Evolutionary conservation across 2,113 vertebrate species (phyloP).

Genomic region (Zapornia atra): DNA sequence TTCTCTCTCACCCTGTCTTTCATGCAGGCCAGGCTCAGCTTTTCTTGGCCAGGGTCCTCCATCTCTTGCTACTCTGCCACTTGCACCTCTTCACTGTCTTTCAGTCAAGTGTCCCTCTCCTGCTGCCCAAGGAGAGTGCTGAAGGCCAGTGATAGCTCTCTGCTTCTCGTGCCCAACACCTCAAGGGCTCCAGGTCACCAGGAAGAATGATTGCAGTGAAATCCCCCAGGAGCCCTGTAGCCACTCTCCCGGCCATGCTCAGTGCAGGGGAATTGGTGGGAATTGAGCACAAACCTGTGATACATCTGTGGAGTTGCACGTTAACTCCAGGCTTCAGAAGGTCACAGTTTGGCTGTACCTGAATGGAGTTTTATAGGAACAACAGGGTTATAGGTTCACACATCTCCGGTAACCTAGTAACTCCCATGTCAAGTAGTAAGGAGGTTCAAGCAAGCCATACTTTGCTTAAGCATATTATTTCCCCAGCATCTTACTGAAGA

Average conservation of each 20-base stretch:
- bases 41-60: neutral
- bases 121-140: neutral
- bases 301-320: neutral
- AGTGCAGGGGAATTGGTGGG: neutral
- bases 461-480: neutral
- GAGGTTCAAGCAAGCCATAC: neutral
- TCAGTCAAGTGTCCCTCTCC: neutral
- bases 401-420: neutral
- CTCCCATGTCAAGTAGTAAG: fast-evolving
- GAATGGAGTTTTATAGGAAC: neutral
- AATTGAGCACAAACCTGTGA: neutral
- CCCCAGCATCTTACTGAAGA: neutral
- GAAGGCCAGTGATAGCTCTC: neutral
- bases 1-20: neutral
- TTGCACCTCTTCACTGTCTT: neutral
- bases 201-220: neutral
- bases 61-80: neutral
- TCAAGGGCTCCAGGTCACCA: neutral
- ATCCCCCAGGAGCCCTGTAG: neutral
- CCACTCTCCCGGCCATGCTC: fast-evolving
- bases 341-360: neutral
- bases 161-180: neutral
- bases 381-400: neutral
- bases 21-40: neutral
- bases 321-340: neutral